phyloP scores from a whole-genome alignment of 2,113 vertebrate genomes.

The Perca flavescens region DNA sequence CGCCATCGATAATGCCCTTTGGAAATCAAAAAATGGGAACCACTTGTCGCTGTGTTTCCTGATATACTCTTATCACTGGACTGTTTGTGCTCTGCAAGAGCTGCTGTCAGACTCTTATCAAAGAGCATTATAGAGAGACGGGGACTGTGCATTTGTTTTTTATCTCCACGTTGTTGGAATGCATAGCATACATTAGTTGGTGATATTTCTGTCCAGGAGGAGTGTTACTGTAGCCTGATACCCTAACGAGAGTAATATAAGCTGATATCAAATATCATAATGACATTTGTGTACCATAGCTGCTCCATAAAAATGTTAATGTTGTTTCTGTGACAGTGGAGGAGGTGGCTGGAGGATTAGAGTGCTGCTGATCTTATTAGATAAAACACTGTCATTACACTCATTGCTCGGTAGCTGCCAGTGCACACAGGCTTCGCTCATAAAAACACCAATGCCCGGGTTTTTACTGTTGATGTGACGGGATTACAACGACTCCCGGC shows the following conservation, averaged over 20 bases:
- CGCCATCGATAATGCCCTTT: no score
- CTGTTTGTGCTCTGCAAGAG: not conserved
- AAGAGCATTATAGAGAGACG: not conserved
- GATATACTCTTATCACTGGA: not conserved
- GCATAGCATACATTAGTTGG: constrained; percentile 37
- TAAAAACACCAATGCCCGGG: not conserved
- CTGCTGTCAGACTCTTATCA: constrained; percentile 19
- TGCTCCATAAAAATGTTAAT: constrained; percentile 70
- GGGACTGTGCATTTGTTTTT: constrained; percentile 2
- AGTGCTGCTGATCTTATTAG: constrained; percentile 51
- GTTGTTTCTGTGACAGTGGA: constrained; percentile 25
- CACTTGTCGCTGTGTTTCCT: not conserved
- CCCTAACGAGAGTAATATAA: constrained; percentile 59
- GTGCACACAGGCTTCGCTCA: constrained; percentile 6
- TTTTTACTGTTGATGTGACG: not conserved
- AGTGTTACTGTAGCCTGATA: constrained; percentile 8
- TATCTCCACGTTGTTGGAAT: not conserved
- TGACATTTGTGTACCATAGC: constrained; percentile 59
- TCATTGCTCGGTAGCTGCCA: not conserved
- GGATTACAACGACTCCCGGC: not conserved
- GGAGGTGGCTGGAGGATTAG: constrained; percentile 41
- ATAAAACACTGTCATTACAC: constrained; percentile 52
- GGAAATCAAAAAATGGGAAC: no score
- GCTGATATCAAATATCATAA: constrained; percentile 56
- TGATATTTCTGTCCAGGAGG: constrained; percentile 39